These are phyloP conservation scores for Erithacus rubecula DNA, from an alignment of 2,797 vertebrate genomes.

Conservation along the genomic window DNA sequence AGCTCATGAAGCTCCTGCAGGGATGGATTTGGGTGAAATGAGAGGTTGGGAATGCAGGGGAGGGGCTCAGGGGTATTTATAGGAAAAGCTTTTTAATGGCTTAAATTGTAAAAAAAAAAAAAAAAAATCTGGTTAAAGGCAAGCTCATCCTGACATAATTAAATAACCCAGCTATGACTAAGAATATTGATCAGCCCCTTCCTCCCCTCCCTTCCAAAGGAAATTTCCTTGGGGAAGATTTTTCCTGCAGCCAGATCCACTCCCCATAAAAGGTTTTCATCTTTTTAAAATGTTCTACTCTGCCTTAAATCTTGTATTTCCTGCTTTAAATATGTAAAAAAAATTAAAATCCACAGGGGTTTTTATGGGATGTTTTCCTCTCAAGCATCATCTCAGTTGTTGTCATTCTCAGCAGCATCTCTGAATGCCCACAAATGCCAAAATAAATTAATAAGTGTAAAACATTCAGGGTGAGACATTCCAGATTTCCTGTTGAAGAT, in stretches of 20 bases:
- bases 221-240: background rate
- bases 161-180: background rate
- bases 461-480: background rate
- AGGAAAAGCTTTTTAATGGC: conserved; percentile 17
- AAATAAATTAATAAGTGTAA: background rate
- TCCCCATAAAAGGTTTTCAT: rapidly evolving
- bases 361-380: background rate
- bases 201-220: background rate
- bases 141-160: background rate
- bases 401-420: background rate
- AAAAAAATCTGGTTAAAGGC: background rate
- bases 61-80: background rate
- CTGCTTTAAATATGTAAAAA: rapidly evolving
- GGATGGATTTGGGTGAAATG: background rate
- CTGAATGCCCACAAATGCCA: background rate
- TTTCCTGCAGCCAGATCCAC: background rate
- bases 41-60: background rate
- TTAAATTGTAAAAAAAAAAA: background rate
- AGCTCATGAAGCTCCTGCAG: background rate
- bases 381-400: too few relatives aligned
- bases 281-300: background rate
- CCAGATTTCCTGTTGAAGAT: background rate
- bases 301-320: background rate
- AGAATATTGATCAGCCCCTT: background rate
- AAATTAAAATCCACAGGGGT: background rate